phyloP scores from a whole-genome alignment of 2,888 invertebrate genomes.

The Troides oblongomaculatus region DNA sequence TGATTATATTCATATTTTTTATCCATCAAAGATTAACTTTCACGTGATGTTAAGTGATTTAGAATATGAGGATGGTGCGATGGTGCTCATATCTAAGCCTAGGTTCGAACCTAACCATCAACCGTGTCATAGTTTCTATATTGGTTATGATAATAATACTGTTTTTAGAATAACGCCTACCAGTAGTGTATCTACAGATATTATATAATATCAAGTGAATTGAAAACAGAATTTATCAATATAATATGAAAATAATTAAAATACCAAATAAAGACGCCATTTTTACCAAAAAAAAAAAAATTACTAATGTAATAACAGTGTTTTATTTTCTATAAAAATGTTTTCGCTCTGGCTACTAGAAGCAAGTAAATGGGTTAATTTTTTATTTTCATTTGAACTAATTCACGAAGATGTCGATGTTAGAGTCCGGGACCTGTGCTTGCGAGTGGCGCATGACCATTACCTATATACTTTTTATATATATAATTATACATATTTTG shows the following conservation, averaged over 20 bases:
- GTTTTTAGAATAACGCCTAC: constrained; percentile 22
- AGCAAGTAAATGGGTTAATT: constrained; percentile 72
- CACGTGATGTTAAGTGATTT: no score
- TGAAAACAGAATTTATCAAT: no score
- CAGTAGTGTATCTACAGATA: background rate
- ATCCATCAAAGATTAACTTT: no score
- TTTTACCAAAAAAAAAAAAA: constrained; percentile 31
- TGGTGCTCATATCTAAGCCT: no score
- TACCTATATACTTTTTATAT: constrained; percentile 40
- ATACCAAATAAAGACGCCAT: constrained; percentile 12
- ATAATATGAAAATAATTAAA: background rate
- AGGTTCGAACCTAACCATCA: no score
- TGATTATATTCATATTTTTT: no score
- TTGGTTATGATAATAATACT: background rate
- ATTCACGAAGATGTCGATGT: constrained; percentile 51
- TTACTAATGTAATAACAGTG: constrained; percentile 55
- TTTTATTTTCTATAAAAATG: constrained; percentile 57
- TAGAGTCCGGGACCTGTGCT: constrained; percentile 60
- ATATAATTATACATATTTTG: constrained; percentile 32
- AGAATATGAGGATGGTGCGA: no score
- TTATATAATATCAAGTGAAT: background rate
- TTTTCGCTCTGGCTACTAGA: constrained; percentile 80
- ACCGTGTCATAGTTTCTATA: background rate
- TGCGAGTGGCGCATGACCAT: constrained; percentile 63
- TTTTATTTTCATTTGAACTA: constrained; percentile 40